Evolutionary conservation across 2,888 invertebrate species (phyloP), one percentile per base, ranked within the genome.

Genomic region (Apodemia duryi): DNA sequence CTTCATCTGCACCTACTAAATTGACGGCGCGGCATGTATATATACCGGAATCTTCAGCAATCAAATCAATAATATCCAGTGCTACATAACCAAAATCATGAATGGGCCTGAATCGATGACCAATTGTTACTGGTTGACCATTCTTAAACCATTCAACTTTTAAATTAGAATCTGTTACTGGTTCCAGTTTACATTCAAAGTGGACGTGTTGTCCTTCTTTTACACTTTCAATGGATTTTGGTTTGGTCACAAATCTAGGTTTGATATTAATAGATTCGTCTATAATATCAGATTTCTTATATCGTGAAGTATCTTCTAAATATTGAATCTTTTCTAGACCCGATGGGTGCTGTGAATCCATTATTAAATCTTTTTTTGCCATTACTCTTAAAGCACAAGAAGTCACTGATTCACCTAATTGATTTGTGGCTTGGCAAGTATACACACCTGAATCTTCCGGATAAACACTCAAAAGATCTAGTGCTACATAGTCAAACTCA

Each of bases 81-180:
- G 99, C 98, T 32, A 99, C 99, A 82, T 98, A 99, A 54, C 99
- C 99, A 86, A 99, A 99, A 86, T 99, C 99, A 83, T 98, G 98
- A 81, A 98, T 98, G 67, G 98, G 98, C 75, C 98, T 95, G 93
- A 98, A 99, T 77, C 98, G 95, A 82, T 98, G 98, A 63, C 98
- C 98, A 81, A 98, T 95, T 28, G 97, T 98, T 64, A 99, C 95
- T 38, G 98, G 98, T 74, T 96, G 95, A 60, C 98, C 98, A 85
- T 99, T 97, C 82, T 97, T 98, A 80, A 94, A 98, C 99, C 99
- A 99, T 88, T 98, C 98, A 4, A 99, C 98, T 85, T 97, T 97
- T 74, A 99, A 93, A 78, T 98, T 98, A 0, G 99, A 95, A 90
- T 99, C 99, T 6, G 98, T 98, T 9, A 99, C 97, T 49, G 99